Evolutionary conservation across 2,888 invertebrate species (phyloP), one percentile per base, ranked within the genome.

Genomic region (Laspeyria flexula): DNA sequence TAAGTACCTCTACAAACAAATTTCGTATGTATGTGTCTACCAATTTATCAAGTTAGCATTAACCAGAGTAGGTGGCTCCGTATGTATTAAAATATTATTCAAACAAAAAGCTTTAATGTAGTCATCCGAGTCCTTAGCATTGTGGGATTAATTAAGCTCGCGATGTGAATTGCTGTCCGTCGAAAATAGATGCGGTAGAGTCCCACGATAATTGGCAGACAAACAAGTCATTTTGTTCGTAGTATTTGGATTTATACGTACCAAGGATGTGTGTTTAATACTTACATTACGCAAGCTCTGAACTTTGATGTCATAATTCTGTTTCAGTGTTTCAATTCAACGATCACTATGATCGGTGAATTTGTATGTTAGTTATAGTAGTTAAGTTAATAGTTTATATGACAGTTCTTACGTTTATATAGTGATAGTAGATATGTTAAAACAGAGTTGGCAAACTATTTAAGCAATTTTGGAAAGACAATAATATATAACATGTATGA

Each of bases 191-290:
- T 42, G 39, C 29, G 27, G 43, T 18, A 3, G 25, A 7, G 29
- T 29, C 41, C 12, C 27, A 38, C 37, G 75, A 69, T 79, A 77
- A 79, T 81, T 71, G 63, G 43, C 44, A 37, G 55, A 54, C 62
- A 73, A 74, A 73, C 60, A 70, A 52, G 58, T 43, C 43, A 51
- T 49, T 67, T 31, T 42, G 51, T 51, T 47, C 21, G 21, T 21
- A 10, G 10, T 21, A 25, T 30, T 46, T 27, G 12, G 34, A 29
- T 21, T 43, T 33, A 48, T 46, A 47, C 11, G 10, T 13, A 34
- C 25, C 69, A 77, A 81, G 78, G 81, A 65, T 68, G 51, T 57
- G 61, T 50, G 43, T 45, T 66, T 59, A 61, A 42, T 35, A 35
- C 23, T 6, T n/a, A 35, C 4, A 42, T 64, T 65, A 43, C 56